These are phyloP conservation scores for Anguilla pacifica DNA, from an alignment of 2,797 vertebrate genomes.

Conservation along the genomic window DNA sequence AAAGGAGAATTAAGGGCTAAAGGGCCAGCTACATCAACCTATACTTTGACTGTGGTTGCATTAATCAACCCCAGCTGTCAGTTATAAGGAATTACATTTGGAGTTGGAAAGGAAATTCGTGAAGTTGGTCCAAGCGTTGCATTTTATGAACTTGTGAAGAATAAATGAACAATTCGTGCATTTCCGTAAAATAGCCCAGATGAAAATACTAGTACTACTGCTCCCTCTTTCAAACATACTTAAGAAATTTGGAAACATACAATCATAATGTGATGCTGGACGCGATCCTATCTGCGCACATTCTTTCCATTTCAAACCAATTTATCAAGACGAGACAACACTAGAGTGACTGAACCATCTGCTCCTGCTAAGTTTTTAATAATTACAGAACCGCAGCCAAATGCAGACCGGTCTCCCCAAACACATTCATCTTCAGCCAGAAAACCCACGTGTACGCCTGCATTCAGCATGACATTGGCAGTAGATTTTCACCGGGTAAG, in stretches of 20 bases:
- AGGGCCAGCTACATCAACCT: background rate
- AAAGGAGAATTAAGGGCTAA: background rate
- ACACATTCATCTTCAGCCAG: background rate
- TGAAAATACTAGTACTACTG: background rate
- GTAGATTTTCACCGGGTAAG: background rate
- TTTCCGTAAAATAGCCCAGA: background rate
- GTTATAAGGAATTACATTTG: background rate
- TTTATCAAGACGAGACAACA: background rate
- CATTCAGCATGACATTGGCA: background rate
- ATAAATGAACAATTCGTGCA: background rate
- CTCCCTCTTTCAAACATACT: background rate
- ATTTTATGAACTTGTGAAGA: background rate
- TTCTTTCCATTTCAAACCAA: background rate
- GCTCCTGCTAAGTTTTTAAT: background rate
- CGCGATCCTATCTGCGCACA: background rate
- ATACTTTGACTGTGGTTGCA: background rate
- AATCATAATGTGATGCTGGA: background rate
- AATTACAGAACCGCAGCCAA: background rate
- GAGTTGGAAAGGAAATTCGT: too few relatives aligned
- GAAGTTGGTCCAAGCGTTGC: too few relatives aligned
- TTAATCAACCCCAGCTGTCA: background rate
- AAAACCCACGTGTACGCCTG: background rate
- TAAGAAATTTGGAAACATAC: too few relatives aligned
- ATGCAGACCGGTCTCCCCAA: background rate
- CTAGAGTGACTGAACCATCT: background rate